Base-by-base conservation (phyloP, 2,888 invertebrate genomes). In the Ceriagrion tenellum region DNA sequence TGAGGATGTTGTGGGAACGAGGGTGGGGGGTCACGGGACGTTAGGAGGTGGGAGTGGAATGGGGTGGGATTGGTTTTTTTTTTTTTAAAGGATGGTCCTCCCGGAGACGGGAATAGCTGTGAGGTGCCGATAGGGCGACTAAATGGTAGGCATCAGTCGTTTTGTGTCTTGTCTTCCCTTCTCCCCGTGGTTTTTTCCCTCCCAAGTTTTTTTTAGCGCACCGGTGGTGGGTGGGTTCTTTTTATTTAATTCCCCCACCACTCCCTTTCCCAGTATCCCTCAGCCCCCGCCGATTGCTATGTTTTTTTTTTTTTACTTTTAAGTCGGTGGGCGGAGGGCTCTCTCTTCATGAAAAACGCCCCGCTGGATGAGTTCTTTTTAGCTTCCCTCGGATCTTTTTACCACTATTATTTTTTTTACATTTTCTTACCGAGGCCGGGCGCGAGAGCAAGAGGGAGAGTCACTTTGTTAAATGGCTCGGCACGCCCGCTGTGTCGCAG, bases 141-240 rank as follows among this genome's bases (percentile, higher is more conserved):
- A 93, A 93, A 93, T 93, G 93, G 93, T 69, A 20, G 47, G 69
- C 93, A 93, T 69, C 91, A 59, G 59, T 91, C 91, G 91, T 91
- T 91, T 35, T 90, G 90, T 90, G n/a, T 90, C 90, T 90, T 56
- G 90, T 59, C 59, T 56, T 47, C 8, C 47, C 47, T 47, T 8
- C 47, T 69, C 63, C 59, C 23, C 59, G 59, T 59, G 91, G 91
- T 91, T 91, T 59, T 47, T 47, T 47, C 63, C 40, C 40, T 26
- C 47, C 35, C n/a, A 35, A 35, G 63, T 63, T 91, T 47, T 63
- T 69, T 63, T 30, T 63, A 59, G 23, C 35, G 4, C 91, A n/a
- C n/a, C n/a, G n/a, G n/a, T 35, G 35, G 63, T 40, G 63, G 90
- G 59, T 90, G 30, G 63, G 30, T 63, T 35, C 20, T 40, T 63